Evolutionary conservation across 1,140 invertebrate genomes (phyloP), one percentile per base, ranked within the genome.

Genomic region (Sycobia sp.): DNA sequence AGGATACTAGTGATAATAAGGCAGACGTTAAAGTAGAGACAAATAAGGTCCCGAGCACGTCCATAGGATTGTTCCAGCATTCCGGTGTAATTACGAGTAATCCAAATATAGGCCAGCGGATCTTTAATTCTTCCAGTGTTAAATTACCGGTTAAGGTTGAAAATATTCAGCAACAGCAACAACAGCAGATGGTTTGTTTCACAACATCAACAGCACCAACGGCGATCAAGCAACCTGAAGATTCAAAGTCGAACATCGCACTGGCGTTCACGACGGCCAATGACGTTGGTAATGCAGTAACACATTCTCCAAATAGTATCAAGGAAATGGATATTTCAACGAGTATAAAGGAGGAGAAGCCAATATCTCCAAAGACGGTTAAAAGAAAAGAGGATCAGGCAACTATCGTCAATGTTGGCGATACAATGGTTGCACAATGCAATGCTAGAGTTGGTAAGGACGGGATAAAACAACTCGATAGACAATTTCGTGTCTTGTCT

Each of bases 61-160:
- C 78, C 0, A 79, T 80, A 77, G 27, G 69, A 67, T 50, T 65
- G 2, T 53, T 58, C 34, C 79, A 79, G 32, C 78, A 80, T 25
- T 81, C 79, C 56, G 76, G 80, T 0, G 80, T 82, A 0, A 82
- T 82, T 38, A 78, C 80, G 0, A 82, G 78, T 51, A 81, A 78
- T 67, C 76, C 78, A 0, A 77, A 75, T 51, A 55, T 81, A 1
- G 60, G 73, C 1, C 69, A 79, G 29, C 69, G 80, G 43, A 53
- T 82, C n/a, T 80, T 76, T 51, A 82, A 80, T 49, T 78, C 80
- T 3, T 70, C 75, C 8, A 76, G 76, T 41, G 72, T 73, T 10
- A 80, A 82, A 65, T 20, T 81, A 3, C 59, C 74, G 2, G 1
- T 38, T 39, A 38, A 65, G 66, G 3, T 44, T 67, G 23, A 46